A percentile compares a stretch with the other conserved stretches of the same genome.
These are phyloP conservation scores for Agriopis marginaria DNA, from an alignment of 2,888 invertebrate species.

Conservation along the genomic window DNA sequence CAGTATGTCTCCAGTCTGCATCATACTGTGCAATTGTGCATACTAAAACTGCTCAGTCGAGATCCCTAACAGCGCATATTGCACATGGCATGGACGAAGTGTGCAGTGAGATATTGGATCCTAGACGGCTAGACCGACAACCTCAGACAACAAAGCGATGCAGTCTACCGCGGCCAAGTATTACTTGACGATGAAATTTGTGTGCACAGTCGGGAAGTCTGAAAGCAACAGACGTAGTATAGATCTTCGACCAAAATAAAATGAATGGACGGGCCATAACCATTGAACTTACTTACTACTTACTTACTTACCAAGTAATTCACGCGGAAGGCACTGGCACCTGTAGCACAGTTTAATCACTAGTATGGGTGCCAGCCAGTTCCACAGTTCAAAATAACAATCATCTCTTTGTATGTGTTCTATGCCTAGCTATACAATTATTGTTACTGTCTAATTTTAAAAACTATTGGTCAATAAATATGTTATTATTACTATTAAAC, in stretches of 20 bases:
- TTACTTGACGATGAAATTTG: not conserved
- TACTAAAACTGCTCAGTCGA: not conserved
- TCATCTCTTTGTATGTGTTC: no score
- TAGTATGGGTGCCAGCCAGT: no score
- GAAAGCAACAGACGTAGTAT: not conserved
- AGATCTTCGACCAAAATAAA: not conserved
- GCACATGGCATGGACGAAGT: not conserved
- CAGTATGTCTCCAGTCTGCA: not conserved
- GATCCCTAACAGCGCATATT: not conserved
- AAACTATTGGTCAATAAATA: no score
- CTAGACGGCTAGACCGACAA: conserved; percentile 7
- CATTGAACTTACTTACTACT: no score
- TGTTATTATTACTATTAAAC: no score
- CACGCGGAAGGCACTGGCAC: no score
- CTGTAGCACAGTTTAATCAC: no score
- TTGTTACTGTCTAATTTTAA: no score
- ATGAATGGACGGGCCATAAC: no score
- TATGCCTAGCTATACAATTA: no score
- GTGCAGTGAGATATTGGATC: conserved; percentile 14
- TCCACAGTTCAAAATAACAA: no score
- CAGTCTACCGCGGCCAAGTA: not conserved
- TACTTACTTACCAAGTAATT: no score
- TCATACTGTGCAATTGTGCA: not conserved
- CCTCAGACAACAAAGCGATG: conserved; percentile 21
- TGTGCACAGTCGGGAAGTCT: not conserved